phyloP scores from a whole-genome alignment of 1,140 invertebrate species.

The Daktulosphaira vitifoliae region DNA sequence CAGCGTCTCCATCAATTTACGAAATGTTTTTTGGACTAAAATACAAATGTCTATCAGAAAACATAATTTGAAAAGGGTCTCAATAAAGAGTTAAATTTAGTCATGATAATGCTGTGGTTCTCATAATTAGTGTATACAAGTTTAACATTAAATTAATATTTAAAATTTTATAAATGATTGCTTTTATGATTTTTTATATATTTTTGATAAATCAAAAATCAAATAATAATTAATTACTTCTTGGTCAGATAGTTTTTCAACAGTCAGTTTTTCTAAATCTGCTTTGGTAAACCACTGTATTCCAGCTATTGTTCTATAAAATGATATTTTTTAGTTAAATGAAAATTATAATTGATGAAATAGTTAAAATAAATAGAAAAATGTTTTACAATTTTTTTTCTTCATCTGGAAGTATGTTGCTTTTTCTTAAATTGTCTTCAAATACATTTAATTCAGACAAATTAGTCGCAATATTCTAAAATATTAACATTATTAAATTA shows the following conservation, averaged over 20 bases:
- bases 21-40: too few species aligned
- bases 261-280: slow-evolving; percentile 55
- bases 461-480: slow-evolving; percentile 53
- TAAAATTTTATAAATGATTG: too few species aligned
- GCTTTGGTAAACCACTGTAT: slow-evolving; percentile 61
- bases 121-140: neutral
- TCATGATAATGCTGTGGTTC: neutral
- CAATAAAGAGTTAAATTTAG: neutral
- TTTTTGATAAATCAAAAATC: neutral
- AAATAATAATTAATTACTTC: slow-evolving; percentile 46
- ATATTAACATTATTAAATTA: slow-evolving; percentile 16
- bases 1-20: neutral
- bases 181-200: too few species aligned
- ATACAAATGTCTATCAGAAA: too few species aligned
- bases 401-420: slow-evolving; percentile 51
- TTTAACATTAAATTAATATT: too few species aligned
- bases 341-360: too few species aligned
- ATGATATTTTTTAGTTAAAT: slow-evolving; percentile 34
- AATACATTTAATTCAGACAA: slow-evolving; percentile 57
- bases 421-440: slow-evolving; percentile 57
- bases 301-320: slow-evolving; percentile 33
- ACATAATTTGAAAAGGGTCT: too few species aligned
- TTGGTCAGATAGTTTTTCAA: slow-evolving; percentile 61
- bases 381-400: slow-evolving; percentile 56
- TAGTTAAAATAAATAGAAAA: too few species aligned